Conservation (phyloP, 2,888 invertebrate genomes). For the Heterodera filipjevi region DNA sequence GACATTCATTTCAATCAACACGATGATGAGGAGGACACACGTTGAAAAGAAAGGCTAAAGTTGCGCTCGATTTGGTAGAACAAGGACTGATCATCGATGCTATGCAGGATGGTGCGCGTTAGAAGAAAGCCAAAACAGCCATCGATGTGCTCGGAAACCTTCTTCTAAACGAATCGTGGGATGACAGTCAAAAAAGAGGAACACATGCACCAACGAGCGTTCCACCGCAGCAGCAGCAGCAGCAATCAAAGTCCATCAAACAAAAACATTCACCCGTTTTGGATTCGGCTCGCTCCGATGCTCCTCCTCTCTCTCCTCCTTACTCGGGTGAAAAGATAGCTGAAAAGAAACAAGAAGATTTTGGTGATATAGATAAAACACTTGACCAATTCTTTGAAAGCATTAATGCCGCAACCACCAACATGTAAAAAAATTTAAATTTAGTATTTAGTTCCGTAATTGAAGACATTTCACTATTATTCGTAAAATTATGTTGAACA, state of each 20-base stretch:
- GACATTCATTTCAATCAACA: too few species aligned
- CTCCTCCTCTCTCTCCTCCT: too few species aligned
- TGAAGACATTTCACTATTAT: too few species aligned
- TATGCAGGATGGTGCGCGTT: not conserved
- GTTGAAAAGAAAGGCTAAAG: not conserved
- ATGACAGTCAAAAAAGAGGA: too few species aligned
- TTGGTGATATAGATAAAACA: not conserved
- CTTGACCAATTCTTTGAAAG: not conserved
- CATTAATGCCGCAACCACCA: not conserved
- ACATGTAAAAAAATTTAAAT: not conserved
- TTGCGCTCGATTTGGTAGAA: not conserved
- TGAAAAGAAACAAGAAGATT: not conserved
- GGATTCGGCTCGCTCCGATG: too few species aligned
- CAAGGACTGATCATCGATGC: not conserved
- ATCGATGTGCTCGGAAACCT: not conserved
- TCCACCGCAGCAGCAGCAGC: too few species aligned
- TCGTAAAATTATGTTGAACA: not conserved
- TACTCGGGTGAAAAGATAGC: not conserved
- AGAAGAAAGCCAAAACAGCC: not conserved
- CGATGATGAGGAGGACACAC: not conserved
- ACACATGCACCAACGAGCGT: too few species aligned
- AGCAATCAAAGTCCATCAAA: too few species aligned
- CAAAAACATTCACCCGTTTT: too few species aligned
- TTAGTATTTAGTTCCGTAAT: not conserved
- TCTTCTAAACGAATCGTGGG: not conserved